Evolutionary conservation across 2,797 vertebrate genomes (phyloP), one percentile per base, ranked within the genome.

Genomic region (Rhynchotus rufescens): DNA sequence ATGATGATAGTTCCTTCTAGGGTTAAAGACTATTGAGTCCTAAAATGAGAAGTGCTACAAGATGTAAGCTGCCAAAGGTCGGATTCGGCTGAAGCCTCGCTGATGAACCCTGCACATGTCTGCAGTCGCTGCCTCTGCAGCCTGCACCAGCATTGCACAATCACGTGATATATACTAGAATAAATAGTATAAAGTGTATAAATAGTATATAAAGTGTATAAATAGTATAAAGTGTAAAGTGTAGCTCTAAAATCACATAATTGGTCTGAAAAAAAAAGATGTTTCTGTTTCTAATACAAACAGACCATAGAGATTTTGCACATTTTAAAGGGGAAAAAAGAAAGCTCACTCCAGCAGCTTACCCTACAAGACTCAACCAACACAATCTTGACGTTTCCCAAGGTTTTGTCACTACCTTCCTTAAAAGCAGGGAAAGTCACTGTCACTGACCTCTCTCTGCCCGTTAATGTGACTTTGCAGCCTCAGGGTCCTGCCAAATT

Each of bases 161-260:
- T 19, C 32, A 84, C 8, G 3, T 47, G 21, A 9, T 0, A 0
- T 0, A 0, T n/a, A 49, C 67, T 6, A 32, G 32, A 75, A 12
- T 44, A 36, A 60, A 86, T n/a, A n/a, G n/a, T n/a, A n/a, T n/a
- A n/a, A n/a, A n/a, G n/a, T n/a, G n/a, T n/a, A n/a, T n/a, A n/a
- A n/a, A n/a, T n/a, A n/a, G n/a, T n/a, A n/a, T n/a, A n/a, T n/a
- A n/a, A n/a, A n/a, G n/a, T n/a, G n/a, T n/a, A n/a, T n/a, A n/a
- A n/a, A n/a, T n/a, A n/a, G n/a, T n/a, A n/a, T n/a, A n/a, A n/a
- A n/a, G n/a, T n/a, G n/a, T n/a, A n/a, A n/a, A 81, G 56, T 17
- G 4, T 36, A 76, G 38, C 34, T 88, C 32, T 47, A 28, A 81
- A 87, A 42, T 52, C 0, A 47, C 25, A 7, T 21, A 44, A 57